phyloP scores from a whole-genome alignment of 2,113 vertebrate species.

The Megaceryle torquata region DNA sequence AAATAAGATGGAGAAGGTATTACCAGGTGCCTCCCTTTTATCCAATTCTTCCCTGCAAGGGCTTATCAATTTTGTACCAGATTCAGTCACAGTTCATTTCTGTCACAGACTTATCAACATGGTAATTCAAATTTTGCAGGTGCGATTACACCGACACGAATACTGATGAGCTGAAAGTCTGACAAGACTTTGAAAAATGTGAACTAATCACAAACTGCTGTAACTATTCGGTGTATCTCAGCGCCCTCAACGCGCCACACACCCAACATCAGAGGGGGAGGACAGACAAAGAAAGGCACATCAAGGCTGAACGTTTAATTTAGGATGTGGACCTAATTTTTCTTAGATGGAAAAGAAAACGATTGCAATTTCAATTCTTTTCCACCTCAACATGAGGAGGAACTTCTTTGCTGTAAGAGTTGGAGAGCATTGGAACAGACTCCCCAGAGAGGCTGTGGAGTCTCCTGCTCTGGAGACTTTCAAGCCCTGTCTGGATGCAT shows the following conservation, averaged over 20 bases:
- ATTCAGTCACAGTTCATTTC: neutral
- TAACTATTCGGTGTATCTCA: neutral
- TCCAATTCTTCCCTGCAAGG: neutral
- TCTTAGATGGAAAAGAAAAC: neutral
- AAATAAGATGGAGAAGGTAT: neutral
- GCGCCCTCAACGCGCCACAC: rapidly evolving
- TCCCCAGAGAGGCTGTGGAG: too few relatives aligned
- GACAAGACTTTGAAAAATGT: neutral
- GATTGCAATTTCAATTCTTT: neutral
- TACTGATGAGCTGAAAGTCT: neutral
- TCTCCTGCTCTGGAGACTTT: too few relatives aligned
- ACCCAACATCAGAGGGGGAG: neutral
- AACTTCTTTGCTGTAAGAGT: too few relatives aligned
- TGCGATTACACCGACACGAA: neutral
- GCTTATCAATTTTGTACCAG: neutral
- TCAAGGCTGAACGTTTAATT: neutral
- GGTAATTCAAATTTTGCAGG: neutral
- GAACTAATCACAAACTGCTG: neutral
- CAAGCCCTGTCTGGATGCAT: too few relatives aligned
- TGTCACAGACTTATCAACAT: neutral
- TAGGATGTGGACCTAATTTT: neutral
- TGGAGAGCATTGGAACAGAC: too few relatives aligned
- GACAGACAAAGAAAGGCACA: neutral
- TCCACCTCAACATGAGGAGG: too few relatives aligned
- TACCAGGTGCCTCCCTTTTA: neutral